A percentile compares a stretch with the other conserved stretches of the same genome.
These are phyloP conservation scores for Salvelinus fontinalis DNA, from an alignment of 2,113 vertebrate genomes.

Conservation along the genomic window DNA sequence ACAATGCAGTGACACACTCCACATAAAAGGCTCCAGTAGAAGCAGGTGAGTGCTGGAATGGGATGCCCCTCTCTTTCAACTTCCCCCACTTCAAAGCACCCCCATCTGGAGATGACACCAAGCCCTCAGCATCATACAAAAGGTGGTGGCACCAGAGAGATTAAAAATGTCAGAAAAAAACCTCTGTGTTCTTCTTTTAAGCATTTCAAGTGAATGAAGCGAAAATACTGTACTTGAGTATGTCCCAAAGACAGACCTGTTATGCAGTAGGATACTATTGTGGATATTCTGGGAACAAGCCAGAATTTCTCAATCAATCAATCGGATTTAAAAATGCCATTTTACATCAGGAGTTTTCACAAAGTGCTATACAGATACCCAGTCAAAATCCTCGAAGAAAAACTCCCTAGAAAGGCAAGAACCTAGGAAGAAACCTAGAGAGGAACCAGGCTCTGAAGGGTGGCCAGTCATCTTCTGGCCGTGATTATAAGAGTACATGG, in stretches of 20 bases:
- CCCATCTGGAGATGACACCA: conserved; percentile 62
- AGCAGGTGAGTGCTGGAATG: conserved; percentile 63
- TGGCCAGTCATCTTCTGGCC: too few species aligned
- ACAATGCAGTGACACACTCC: conserved; percentile 28
- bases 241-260: background rate
- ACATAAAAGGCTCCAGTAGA: conserved; percentile 69
- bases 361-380: too few species aligned
- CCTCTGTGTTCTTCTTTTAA: background rate
- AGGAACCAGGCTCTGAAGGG: too few species aligned
- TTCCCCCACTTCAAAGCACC: conserved; percentile 69
- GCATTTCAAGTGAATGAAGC: background rate
- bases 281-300: too few species aligned
- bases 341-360: too few species aligned
- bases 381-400: too few species aligned
- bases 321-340: too few species aligned
- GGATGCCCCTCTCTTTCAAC: conserved; percentile 66
- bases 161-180: background rate
- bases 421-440: too few species aligned
- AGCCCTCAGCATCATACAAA: conserved; percentile 66
- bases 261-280: background rate
- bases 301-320: too few species aligned
- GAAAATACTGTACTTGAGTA: background rate
- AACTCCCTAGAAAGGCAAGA: too few species aligned
- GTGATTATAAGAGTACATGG: too few species aligned
- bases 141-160: conserved; percentile 15